Conservation (phyloP, 2,113 vertebrate species). For the Panurus biarmicus region DNA sequence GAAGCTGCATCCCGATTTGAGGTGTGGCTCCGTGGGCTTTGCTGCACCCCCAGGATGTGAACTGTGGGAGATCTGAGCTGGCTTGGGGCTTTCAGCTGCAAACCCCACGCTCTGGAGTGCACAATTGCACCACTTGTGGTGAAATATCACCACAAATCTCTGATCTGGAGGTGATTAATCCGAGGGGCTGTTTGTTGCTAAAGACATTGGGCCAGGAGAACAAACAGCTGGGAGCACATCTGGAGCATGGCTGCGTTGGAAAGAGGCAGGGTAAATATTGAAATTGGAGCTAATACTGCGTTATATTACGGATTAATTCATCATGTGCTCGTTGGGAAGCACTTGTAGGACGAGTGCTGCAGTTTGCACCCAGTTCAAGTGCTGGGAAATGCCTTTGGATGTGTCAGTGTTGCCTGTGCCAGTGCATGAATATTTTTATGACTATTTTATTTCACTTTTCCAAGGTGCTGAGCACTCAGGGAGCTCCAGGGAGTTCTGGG, state of each 20-base stretch:
- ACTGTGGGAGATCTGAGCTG: too few relatives aligned
- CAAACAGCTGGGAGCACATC: neutral
- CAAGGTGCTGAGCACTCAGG: fast-evolving
- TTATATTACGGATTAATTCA: neutral
- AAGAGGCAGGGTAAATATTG: neutral
- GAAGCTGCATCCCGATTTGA: neutral
- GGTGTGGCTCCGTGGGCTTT: neutral
- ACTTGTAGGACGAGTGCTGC: neutral
- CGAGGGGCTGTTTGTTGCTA: neutral
- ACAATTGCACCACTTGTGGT: neutral
- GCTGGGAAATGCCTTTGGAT: neutral
- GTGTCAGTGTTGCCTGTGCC: neutral
- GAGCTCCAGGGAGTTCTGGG: neutral
- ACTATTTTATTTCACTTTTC: neutral
- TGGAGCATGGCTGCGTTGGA: neutral
- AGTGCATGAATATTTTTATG: neutral
- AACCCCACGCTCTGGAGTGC: neutral
- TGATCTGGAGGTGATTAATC: neutral
- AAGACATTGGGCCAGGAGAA: neutral
- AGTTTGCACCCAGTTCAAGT: neutral
- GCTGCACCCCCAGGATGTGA: neutral
- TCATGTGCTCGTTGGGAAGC: neutral
- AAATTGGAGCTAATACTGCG: neutral
- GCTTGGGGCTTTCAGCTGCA: neutral
- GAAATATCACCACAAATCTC: neutral